phyloP scores from a whole-genome alignment of 2,797 vertebrate species.

The Paguma larvata region DNA sequence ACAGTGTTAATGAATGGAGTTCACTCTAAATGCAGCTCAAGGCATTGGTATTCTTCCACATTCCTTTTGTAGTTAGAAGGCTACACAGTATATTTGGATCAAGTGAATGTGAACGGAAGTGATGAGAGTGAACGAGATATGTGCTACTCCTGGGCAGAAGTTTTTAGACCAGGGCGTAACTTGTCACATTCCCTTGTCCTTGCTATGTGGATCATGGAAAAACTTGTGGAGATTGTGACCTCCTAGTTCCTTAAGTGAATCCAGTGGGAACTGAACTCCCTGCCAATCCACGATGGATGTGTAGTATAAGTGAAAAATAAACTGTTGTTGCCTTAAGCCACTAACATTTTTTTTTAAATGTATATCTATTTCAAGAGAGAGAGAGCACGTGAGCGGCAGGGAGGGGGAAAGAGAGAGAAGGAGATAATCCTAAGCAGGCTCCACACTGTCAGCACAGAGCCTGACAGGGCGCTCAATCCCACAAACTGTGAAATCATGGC shows the following conservation, averaged over 20 bases:
- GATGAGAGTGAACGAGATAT: background rate
- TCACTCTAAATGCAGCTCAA: background rate
- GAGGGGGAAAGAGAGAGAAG: no score
- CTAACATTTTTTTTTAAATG: background rate
- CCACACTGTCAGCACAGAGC: no score
- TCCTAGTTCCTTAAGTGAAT: background rate
- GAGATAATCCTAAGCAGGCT: no score
- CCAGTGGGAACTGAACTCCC: background rate
- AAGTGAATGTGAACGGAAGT: conserved; percentile 4
- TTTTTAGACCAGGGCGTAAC: background rate
- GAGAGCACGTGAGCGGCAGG: no score
- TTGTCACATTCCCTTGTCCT: background rate
- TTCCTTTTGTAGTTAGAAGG: background rate
- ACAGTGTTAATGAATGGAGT: background rate
- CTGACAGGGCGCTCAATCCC: no score
- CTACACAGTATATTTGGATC: background rate
- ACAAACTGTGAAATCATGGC: no score
- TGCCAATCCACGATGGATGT: background rate
- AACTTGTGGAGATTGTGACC: background rate
- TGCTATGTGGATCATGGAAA: background rate
- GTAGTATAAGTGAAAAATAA: conserved; percentile 11
- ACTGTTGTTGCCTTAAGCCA: background rate
- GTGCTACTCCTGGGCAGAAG: background rate
- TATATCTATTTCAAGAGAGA: no score
- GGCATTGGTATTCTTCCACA: background rate